These are phyloP conservation scores for Montipora sp. DNA, from an alignment of 64 coral and sea anemone genomes.

Conservation along the genomic window DNA sequence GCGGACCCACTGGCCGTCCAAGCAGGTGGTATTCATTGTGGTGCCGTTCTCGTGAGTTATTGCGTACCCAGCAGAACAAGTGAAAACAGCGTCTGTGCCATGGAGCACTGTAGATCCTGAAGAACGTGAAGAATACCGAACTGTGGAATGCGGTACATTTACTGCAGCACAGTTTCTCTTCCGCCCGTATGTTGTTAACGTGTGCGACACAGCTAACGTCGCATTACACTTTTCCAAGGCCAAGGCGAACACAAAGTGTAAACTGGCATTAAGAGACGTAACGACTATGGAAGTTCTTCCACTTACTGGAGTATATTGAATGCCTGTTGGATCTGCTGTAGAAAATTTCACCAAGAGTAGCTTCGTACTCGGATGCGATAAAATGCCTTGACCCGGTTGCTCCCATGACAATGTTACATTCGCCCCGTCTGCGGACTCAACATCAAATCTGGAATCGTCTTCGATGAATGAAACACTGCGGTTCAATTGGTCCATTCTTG, in stretches of 20 bases:
- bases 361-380: neutral
- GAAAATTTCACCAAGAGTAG: conserved; percentile 17
- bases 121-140: neutral
- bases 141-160: neutral
- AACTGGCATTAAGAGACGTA: neutral
- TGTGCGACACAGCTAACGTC: conserved; percentile 20
- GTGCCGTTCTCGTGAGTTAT: neutral
- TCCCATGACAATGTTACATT: conserved; percentile 36
- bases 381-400: neutral
- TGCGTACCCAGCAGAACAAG: neutral
- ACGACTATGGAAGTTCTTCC: neutral
- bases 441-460: neutral
- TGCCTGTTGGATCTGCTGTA: neutral
- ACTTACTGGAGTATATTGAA: conserved; percentile 3
- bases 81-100: conserved; percentile 7
- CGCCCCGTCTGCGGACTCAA: neutral
- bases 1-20: conserved; percentile 10
- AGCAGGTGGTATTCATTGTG: neutral
- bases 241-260: conserved; percentile 48
- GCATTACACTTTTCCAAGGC: conserved; percentile 30
- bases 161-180: neutral
- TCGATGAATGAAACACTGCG: neutral
- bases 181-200: conserved; percentile 4
- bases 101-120: neutral
- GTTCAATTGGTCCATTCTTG: conserved; percentile 27